Percentiles rank a stretch among this genome's conserved stretches.
Evolutionary conservation across 1,140 invertebrate species (phyloP).

Genomic region (Akabosia matsudoensis): DNA sequence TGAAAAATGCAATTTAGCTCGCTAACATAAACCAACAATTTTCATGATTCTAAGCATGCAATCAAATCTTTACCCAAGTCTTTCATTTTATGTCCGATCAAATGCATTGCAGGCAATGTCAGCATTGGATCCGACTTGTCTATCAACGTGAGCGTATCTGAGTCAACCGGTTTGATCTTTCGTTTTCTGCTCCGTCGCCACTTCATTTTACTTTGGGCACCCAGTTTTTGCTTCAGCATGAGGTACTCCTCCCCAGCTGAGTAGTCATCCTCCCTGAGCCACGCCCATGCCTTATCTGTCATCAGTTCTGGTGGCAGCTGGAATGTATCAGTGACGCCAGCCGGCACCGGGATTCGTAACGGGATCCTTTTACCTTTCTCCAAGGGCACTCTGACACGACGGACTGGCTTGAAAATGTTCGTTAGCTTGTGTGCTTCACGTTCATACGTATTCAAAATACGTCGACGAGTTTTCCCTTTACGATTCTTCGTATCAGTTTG

Average conservation of each 20-base stretch:
- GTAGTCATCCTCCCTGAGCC: neutral
- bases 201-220: neutral
- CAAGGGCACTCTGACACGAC: neutral
- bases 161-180: neutral
- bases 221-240: neutral
- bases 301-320: neutral
- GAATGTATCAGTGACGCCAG: neutral
- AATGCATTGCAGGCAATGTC: neutral
- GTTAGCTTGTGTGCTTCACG: neutral
- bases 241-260: no score
- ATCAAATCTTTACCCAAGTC: neutral
- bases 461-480: neutral
- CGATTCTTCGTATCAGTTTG: neutral
- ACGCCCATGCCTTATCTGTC: slow-evolving; percentile 2
- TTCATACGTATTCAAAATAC: neutral
- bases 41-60: neutral
- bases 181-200: neutral
- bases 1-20: neutral
- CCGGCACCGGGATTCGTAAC: neutral
- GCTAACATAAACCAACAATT: neutral
- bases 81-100: neutral
- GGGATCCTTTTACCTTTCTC: neutral
- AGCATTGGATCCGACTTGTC: neutral
- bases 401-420: neutral
- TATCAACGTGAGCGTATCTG: neutral